Base-by-base conservation (phyloP, 1,140 invertebrate species). In the Stratiolaelaps scimitus region DNA sequence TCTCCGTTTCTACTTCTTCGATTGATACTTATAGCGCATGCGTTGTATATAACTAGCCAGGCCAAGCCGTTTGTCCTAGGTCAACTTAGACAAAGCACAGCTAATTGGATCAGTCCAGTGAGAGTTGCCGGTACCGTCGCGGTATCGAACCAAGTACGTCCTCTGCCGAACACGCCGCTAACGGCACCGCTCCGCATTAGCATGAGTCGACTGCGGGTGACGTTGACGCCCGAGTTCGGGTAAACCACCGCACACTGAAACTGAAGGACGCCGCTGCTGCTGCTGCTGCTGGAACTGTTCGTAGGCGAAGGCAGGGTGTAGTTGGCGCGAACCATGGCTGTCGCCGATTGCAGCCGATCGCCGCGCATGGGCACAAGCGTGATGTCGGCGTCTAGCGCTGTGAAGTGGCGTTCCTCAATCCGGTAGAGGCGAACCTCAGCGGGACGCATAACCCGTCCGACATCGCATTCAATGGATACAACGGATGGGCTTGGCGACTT, bases 181-280 rank as follows among this genome's bases (percentile, higher is more conserved):
- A 17, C 23, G 2, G 19, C 15, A 19, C 15, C 26, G 23, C 26
- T 60, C 23, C 2, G 17, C 53, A 26, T 60, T 15, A 34, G 1
- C 23, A 60, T 26, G 53, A 60, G 53, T 15, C 26, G 15, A 60
- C 2, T 60, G 13, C 10, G 26, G 26, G 53, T 19, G 2, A 23
- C 10, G 53, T 60, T 60, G 23, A 60, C 34, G 20, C 34, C 53
- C 15, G 53, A 29, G 53, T 60, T 60, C 23, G 53, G 53, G 23
- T 60, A 60, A 10, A 60, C 2, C 13, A 60, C 53, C 2, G 53
- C 34, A 23, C 53, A 60, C 34, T 60, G 53, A 34, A 60, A 60
- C 34, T 60, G 53, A 13, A 60, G 34, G 34, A 34, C 17, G 34
- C 34, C 10, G 10, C 34, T 40, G 4, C n/a, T n/a, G n/a, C n/a